phyloP scores from a whole-genome alignment of 2,113 vertebrate species.

The Galbula dea region DNA sequence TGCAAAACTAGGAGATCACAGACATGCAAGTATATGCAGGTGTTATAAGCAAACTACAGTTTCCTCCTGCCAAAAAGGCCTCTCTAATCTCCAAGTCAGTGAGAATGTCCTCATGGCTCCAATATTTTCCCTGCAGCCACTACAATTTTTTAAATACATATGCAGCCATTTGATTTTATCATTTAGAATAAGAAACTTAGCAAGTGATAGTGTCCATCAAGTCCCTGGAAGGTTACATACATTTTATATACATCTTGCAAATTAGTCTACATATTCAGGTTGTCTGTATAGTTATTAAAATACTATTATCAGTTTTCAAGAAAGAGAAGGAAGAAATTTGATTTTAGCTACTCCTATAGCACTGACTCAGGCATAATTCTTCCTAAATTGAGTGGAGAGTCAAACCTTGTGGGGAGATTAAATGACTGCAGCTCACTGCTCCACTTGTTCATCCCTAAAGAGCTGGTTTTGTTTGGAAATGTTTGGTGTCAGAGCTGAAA shows the following conservation, averaged over 20 bases:
- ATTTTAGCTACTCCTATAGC: neutral
- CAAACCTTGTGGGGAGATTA: neutral
- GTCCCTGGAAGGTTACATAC: neutral
- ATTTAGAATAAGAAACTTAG: neutral
- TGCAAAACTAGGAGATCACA: neutral
- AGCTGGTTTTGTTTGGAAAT: neutral
- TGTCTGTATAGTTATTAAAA: neutral
- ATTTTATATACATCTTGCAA: neutral
- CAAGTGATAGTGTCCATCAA: neutral
- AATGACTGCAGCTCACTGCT: neutral
- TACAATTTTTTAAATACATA: neutral
- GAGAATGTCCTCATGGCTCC: neutral
- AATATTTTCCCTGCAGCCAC: conserved; percentile 9
- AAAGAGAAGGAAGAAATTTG: neutral
- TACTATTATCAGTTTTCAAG: neutral
- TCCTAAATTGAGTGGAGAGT: neutral
- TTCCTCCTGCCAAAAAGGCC: neutral
- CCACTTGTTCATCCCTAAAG: neutral
- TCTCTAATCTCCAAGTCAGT: neutral
- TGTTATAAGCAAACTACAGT: neutral
- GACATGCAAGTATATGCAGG: conserved; percentile 29
- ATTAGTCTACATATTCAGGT: neutral
- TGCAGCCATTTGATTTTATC: neutral
- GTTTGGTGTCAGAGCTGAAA: neutral
- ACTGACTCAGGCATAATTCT: neutral